Percentiles rank a stretch among this genome's conserved stretches.
These are phyloP conservation scores for Ceyx margarethae DNA, from an alignment of 2,113 vertebrate genomes.

Conservation along the genomic window DNA sequence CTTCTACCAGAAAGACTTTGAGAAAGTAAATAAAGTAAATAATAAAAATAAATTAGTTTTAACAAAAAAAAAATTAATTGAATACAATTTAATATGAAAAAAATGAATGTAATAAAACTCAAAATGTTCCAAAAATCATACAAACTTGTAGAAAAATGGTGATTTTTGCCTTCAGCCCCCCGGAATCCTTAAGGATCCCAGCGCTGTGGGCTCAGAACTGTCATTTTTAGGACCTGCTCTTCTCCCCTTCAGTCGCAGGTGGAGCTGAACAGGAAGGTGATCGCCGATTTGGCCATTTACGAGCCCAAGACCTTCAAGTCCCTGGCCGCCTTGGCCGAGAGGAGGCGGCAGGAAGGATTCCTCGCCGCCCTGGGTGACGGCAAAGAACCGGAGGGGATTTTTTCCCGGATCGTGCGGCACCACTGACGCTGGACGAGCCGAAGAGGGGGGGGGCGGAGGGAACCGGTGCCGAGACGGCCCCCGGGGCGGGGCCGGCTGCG, in stretches of 20 bases:
- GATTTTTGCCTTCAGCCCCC: background rate
- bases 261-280: slow-evolving; percentile 87
- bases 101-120: background rate
- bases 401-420: slow-evolving; percentile 84
- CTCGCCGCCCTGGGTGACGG: slow-evolving; percentile 85
- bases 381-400: slow-evolving; percentile 86
- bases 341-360: slow-evolving; percentile 88
- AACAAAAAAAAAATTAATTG: too few species aligned
- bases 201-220: background rate
- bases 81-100: too few species aligned
- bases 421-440: slow-evolving; percentile 42
- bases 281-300: slow-evolving; percentile 88
- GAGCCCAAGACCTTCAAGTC: slow-evolving; percentile 92
- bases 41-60: too few species aligned
- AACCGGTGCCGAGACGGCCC: background rate
- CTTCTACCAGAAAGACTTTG: background rate
- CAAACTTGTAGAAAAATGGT: background rate
- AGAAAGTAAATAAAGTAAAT: background rate
- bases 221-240: background rate
- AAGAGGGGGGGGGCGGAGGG: accelerated
- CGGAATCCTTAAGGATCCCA: background rate
- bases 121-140: background rate
- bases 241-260: slow-evolving; percentile 80
- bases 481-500: accelerated
- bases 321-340: slow-evolving; percentile 82